phyloP scores from a whole-genome alignment of 2,113 vertebrate species.

The Etheostoma spectabile region DNA sequence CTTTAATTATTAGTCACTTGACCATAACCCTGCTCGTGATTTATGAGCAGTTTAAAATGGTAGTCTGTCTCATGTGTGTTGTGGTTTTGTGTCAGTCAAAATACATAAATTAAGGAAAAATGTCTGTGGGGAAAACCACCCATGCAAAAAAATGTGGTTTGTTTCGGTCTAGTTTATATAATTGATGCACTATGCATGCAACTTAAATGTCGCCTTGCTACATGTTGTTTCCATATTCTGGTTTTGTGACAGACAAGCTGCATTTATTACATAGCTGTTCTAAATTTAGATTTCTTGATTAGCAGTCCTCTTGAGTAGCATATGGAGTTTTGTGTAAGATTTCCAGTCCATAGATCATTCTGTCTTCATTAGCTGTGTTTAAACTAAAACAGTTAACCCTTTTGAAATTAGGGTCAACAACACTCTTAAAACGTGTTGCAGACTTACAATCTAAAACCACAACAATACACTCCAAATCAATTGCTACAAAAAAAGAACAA shows the following conservation, averaged over 20 bases:
- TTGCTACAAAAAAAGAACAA: neutral
- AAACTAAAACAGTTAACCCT: neutral
- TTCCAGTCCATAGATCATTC: neutral
- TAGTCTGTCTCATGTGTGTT: too few species aligned
- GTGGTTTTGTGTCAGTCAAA: neutral
- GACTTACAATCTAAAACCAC: neutral
- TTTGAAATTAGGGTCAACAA: neutral
- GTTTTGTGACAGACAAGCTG: neutral
- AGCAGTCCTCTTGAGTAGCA: neutral
- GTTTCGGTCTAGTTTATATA: neutral
- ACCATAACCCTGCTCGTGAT: too few species aligned
- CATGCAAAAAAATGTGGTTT: neutral
- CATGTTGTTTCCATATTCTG: neutral
- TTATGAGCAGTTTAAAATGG: too few species aligned
- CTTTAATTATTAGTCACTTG: too few species aligned
- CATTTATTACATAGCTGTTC: neutral
- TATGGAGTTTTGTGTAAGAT: neutral
- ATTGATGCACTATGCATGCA: neutral
- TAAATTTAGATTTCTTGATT: neutral
- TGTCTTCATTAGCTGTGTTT: neutral
- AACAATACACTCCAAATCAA: neutral
- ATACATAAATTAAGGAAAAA: neutral
- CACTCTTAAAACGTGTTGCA: neutral
- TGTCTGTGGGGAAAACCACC: neutral
- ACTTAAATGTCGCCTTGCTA: neutral